These are phyloP conservation scores for Marronus borbonicus DNA, from an alignment of 2,888 invertebrate species.

Conservation along the genomic window DNA sequence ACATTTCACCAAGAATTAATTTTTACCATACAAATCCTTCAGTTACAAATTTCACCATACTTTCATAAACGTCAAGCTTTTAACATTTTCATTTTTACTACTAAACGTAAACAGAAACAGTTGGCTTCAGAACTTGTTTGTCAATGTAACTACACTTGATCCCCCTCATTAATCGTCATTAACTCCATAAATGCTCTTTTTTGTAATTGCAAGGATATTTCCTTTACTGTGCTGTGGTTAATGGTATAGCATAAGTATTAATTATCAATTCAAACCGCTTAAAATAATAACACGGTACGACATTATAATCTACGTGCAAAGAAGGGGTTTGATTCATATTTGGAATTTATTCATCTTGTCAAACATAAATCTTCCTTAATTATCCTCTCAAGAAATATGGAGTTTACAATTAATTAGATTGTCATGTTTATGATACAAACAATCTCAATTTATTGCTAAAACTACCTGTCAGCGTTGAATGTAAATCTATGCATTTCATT, in stretches of 20 bases:
- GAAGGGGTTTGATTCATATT: constrained; percentile 26
- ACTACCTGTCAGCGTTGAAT: constrained; percentile 29
- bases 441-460: constrained; percentile 36
- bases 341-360: constrained; percentile 7
- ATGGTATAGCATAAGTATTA: constrained; percentile 1
- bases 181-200: neutral
- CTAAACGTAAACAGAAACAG: too few relatives aligned
- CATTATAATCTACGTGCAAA: neutral
- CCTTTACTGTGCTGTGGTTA: neutral
- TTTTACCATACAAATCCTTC: too few relatives aligned
- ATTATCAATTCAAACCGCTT: constrained; percentile 6
- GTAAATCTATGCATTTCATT: constrained; percentile 43
- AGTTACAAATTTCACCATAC: too few relatives aligned
- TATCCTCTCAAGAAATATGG: constrained; percentile 33
- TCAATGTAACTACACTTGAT: too few relatives aligned
- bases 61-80: too few relatives aligned
- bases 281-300: neutral
- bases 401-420: constrained; percentile 38
- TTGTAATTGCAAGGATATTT: neutral
- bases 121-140: too few relatives aligned
- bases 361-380: constrained; percentile 31
- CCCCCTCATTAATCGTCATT: neutral
- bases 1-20: too few relatives aligned
- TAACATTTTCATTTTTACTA: too few relatives aligned
- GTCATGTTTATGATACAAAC: constrained; percentile 36